Evolutionary conservation across 1,140 invertebrate species (phyloP), one percentile per base, ranked within the genome.

Genomic region (Akabosia matsudoensis): DNA sequence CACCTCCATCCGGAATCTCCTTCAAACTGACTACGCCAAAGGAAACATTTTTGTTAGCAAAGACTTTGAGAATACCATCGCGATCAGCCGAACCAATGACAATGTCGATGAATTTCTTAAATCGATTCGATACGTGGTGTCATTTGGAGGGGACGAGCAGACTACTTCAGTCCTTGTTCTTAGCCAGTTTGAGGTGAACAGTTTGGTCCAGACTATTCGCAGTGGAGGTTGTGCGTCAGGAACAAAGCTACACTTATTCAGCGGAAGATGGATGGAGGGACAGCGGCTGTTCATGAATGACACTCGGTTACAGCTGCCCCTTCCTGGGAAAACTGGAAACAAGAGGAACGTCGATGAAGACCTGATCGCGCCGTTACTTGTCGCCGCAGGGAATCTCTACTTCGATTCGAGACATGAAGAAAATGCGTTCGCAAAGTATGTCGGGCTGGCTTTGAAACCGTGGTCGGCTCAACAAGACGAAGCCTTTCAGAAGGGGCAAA

Each of bases 151-250:
- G 0, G 34, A 64, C 0, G 7, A 64, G n/a, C 10, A 61, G 56
- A 22, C 56, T 22, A n/a, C 10, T 33, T 14, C 33, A 1, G 13
- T 31, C 14, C 61, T 56, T 1, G 33, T 78, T 13, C 33, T 79
- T 0, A 79, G 78, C 74, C 78, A 75, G 1, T 79, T 24, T 61
- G 78, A 79, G 54, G 78, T 45, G 3, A 75, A 79, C 16, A 71
- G 22, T 71, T 74, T 33, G 54, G 74, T 13, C 34, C 52, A 18
- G 0, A 45, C 18, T 76, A 76, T 33, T 24, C 71, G 10, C 0
- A 7, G 2, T 56, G 78, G 18, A 18, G 18, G 24, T 4, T 56
- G 0, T 52, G 28, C 16, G 33, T 24, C 3, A 61, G 3, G 3
- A 61, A 4, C 4, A 7, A 4, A 28, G 0, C 70, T 79, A 7